Evolutionary conservation across 1,140 invertebrate species (phyloP), one percentile per base, ranked within the genome.

Genomic region (Bemisia tabaci): DNA sequence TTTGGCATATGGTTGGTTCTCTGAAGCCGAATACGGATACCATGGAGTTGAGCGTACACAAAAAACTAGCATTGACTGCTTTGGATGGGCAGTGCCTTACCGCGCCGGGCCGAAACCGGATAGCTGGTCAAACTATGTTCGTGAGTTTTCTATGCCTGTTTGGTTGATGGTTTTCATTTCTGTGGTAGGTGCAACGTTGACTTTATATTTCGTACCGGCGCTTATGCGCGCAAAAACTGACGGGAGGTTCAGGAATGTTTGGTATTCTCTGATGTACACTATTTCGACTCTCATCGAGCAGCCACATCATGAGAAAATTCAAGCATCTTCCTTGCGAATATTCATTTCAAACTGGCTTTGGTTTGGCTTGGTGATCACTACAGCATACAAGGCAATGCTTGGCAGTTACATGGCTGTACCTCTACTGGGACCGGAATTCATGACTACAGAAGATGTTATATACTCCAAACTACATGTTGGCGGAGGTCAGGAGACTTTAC

Each of bases 331-430:
- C 27, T 33, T 69, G 2, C 59, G 66, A 21, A 63, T 70, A 23
- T 70, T 70, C 61, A 39, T 71, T 26, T 39, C 64, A 2, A 68
- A 68, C 26, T 71, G 69, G 67, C 23, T 68, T 17, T 70, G 64
- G 27, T 71, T 67, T 22, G 64, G 69, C 25, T 67, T 71, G 48
- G 65, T 71, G 21, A 71, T 71, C 12, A 70, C 65, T 22, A 69
- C 69, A 17, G 68, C 69, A 12, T 71, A 71, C 68, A 70, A 70
- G 59, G 70, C 70, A 1, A 70, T 67, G 9, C 26, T 71, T 12
- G 69, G 70, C 9, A 71, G 70, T 12, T 70, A 68, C 61, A 70
- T 71, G 64, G 70, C 70, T 12, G 67, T 71, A 5, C 68, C 70
- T 22, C 24, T 39, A 26, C 67, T 66, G 33, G 69, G 65, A 1